Conservation (phyloP, 2,113 vertebrate species). For the Tetraodon nigroviridis region DNA sequence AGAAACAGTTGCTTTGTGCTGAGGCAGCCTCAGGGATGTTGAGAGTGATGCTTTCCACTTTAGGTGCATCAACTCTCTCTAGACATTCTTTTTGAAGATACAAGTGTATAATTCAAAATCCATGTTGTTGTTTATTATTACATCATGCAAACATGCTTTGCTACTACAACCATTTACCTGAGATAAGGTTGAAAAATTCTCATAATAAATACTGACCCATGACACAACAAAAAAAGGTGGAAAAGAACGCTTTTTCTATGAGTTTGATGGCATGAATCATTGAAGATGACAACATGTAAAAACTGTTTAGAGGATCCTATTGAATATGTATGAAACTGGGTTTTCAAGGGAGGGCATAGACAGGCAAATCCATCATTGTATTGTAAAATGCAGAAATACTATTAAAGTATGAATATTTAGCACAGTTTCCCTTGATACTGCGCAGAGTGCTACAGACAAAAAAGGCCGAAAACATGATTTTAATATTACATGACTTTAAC, state of each 20-base stretch:
- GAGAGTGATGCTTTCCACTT: conserved; percentile 61
- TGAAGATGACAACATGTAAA: conserved; percentile 78
- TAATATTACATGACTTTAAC: conserved; percentile 47
- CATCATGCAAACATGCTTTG: conserved; percentile 38
- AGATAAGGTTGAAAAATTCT: conserved; percentile 54
- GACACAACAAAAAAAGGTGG: conserved; percentile 30
- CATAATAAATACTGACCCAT: conserved; percentile 50
- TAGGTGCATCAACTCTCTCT: conserved; percentile 33
- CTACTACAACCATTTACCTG: conserved; percentile 38
- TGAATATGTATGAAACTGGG: conserved; percentile 76
- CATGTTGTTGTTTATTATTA: conserved; percentile 48
- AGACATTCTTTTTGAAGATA: conserved; percentile 27
- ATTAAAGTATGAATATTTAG: conserved; percentile 76
- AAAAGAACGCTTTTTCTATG: conserved; percentile 46
- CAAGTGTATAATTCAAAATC: conserved; percentile 54
- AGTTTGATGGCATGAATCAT: conserved; percentile 73
- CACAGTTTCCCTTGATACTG: conserved; percentile 40
- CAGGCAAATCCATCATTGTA: conserved; percentile 73
- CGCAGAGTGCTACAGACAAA: conserved; percentile 38
- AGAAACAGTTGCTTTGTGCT: conserved; percentile 56
- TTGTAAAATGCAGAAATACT: conserved; percentile 69
- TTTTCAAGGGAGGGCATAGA: conserved; percentile 73
- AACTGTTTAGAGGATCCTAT: conserved; percentile 74
- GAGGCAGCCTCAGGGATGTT: conserved; percentile 35
- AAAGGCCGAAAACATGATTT: conserved; percentile 42